phyloP scores from a whole-genome alignment of 2,113 vertebrate species.

The Orthonyx spaldingii region DNA sequence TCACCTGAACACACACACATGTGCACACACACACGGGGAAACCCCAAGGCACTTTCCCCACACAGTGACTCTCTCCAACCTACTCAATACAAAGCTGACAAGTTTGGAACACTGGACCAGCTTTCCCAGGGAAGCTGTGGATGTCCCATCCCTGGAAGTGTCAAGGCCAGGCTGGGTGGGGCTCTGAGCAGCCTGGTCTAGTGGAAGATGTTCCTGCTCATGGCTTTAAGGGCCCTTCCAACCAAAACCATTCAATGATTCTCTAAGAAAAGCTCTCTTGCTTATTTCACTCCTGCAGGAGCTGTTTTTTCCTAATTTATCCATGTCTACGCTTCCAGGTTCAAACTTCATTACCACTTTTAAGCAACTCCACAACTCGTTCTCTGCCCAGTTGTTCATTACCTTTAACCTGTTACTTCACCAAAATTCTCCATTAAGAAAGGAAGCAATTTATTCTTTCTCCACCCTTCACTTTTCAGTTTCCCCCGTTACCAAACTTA shows the following conservation, averaged over 20 bases:
- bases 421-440: background rate
- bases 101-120: background rate
- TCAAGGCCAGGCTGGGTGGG: no score
- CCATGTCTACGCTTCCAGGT: background rate
- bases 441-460: background rate
- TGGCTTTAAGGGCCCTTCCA: background rate
- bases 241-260: background rate
- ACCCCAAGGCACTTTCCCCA: no score
- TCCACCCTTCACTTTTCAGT: background rate
- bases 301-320: background rate
- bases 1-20: accelerated
- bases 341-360: background rate
- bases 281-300: background rate
- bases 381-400: background rate
- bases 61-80: background rate
- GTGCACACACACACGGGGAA: accelerated
- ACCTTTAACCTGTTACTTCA: background rate
- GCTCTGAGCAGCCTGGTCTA: background rate
- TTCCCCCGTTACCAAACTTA: background rate
- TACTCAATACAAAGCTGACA: background rate
- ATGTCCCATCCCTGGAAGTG: background rate
- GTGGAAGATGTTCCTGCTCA: background rate
- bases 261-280: background rate
- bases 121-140: background rate
- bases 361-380: background rate